These are phyloP conservation scores for Sabatieria punctata DNA, from an alignment of 2,888 invertebrate genomes.

Conservation along the genomic window DNA sequence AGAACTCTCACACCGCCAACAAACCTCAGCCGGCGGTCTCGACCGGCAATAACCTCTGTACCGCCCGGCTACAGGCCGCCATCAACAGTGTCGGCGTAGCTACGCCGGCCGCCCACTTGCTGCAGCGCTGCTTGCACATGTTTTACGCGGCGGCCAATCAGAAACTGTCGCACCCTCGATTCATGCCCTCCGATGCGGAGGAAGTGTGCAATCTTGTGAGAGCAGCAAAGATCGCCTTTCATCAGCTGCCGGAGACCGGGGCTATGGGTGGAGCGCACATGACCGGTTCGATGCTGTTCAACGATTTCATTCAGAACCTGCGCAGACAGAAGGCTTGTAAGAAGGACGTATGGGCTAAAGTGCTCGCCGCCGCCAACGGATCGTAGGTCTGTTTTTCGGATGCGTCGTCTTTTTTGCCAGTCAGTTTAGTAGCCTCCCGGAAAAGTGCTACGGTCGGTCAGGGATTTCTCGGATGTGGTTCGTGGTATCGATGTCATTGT, in stretches of 20 bases:
- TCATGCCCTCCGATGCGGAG: conserved; percentile 75
- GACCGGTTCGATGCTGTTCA: conserved; percentile 3
- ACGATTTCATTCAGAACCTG: conserved; percentile 75
- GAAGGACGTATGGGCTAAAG: conserved; percentile 90
- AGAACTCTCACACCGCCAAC: too few species aligned
- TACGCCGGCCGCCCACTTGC: not conserved
- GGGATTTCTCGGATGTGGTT: too few species aligned
- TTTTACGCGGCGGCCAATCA: conserved; percentile 93
- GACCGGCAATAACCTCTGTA: not conserved
- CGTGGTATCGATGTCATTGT: too few species aligned
- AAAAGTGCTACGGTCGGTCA: too few species aligned
- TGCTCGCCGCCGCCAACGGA: too few species aligned
- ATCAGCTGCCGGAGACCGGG: conserved; percentile 81
- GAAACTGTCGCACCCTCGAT: conserved; percentile 60
- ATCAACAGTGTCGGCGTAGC: too few species aligned
- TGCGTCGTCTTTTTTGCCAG: too few species aligned
- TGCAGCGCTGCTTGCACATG: conserved; percentile 40
- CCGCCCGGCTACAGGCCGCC: too few species aligned
- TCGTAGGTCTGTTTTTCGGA: too few species aligned
- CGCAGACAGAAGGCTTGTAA: conserved; percentile 89
- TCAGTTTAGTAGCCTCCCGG: too few species aligned
- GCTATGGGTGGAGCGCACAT: too few species aligned
- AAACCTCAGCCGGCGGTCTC: not conserved
- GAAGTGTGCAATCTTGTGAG: conserved; percentile 73
- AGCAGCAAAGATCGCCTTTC: conserved; percentile 78